Conservation (phyloP, 2,797 vertebrate species). For the Pseudotriccus pelzelni region DNA sequence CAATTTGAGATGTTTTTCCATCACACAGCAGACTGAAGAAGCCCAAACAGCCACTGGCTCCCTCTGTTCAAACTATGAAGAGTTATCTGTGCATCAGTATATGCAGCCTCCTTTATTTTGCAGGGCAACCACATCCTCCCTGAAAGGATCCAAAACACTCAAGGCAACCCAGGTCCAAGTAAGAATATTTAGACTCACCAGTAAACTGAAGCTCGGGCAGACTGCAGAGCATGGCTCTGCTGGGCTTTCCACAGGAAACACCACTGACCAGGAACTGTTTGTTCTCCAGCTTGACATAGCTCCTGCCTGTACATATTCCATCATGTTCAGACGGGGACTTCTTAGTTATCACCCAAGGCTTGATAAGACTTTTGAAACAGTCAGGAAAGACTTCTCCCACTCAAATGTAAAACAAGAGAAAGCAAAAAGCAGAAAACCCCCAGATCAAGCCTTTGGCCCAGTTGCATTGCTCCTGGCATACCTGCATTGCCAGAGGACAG, state of each 20-base stretch:
- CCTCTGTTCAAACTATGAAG: neutral
- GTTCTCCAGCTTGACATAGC: neutral
- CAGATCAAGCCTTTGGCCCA: neutral
- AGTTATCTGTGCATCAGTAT: fast-evolving
- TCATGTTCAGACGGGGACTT: neutral
- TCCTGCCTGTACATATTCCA: neutral
- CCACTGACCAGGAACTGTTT: neutral
- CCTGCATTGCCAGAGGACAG: neutral
- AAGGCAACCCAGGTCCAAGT: neutral
- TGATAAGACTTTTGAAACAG: neutral
- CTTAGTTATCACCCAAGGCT: neutral
- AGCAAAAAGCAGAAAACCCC: neutral
- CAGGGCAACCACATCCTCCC: neutral
- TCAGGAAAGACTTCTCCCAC: neutral
- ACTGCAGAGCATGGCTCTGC: neutral
- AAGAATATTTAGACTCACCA: neutral
- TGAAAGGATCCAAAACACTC: neutral
- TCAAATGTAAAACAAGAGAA: neutral
- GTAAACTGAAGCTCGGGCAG: neutral
- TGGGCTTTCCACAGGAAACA: neutral
- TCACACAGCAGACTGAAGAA: neutral
- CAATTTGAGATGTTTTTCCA: neutral
- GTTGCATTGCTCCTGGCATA: neutral
- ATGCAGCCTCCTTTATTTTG: neutral
- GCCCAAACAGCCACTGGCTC: neutral